Evolutionary conservation across 2,797 vertebrate genomes (phyloP), one percentile per base, ranked within the genome.

Genomic region (Chrysolophus pictus): DNA sequence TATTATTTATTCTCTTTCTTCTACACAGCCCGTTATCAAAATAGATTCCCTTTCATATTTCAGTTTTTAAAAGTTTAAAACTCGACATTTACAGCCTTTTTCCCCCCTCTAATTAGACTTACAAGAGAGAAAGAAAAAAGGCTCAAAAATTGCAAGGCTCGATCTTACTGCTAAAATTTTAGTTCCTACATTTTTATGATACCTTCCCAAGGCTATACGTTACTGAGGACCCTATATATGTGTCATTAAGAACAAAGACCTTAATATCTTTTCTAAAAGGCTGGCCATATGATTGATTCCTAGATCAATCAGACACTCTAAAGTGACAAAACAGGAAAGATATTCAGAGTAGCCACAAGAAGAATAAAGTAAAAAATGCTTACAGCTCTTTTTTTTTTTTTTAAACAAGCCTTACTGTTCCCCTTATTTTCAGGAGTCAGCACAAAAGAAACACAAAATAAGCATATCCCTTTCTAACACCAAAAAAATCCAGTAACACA

Each of bases 1-100:
- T 92, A 90, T 96, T 95, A 96, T 91, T 93, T 95, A 97, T 97
- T 97, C 97, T 82, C 94, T 96, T 96, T 97, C 85, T 95, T 94
- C 88, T 77, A 59, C 76, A 86, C n/a, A 88, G 59, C 31, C 58
- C 3, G 41, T 44, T 93, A 94, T 94, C 88, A 88, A 94, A 96
- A 95, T 64, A 94, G 70, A 84, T 41, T 83, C 72, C 44, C 91
- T 94, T 96, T 96, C 94, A 95, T 90, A 96, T 87, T 92, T 93
- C 88, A 47, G 46, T 65, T 93, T 94, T 90, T 67, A 47, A 39
- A 74, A 95, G 74, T 95, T 96, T 94, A 73, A 94, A 96, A 83
- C 47, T 90, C 2, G 2, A 94, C 75, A 93, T 94, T 93, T 92
- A 63, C 55, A 82, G 71, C 14, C 71, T 75, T 44, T 70, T 44